These are phyloP conservation scores for Galeruca laticollis DNA, from an alignment of 2,888 invertebrate genomes.

Conservation along the genomic window DNA sequence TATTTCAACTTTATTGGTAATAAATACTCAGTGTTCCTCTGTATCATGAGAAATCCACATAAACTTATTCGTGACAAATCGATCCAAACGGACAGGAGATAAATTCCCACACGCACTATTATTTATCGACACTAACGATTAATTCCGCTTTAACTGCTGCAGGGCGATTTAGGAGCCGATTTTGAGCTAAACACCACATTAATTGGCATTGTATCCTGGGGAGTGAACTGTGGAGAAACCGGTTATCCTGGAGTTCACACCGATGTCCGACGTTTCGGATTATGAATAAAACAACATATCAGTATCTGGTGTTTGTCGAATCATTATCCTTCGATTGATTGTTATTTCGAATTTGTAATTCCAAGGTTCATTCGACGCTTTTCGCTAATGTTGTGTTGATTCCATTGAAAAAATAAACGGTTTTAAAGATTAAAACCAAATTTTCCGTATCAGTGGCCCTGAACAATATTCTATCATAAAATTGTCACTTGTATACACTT, in stretches of 20 bases:
- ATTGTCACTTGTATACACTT: too few species aligned
- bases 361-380: not conserved
- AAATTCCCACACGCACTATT: too few species aligned
- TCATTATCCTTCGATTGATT: slow-evolving; percentile 28
- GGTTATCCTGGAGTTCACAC: slow-evolving; percentile 51
- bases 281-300: slow-evolving; percentile 38
- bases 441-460: too few species aligned
- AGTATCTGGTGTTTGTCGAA: slow-evolving; percentile 28
- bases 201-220: slow-evolving; percentile 46
- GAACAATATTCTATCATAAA: too few species aligned
- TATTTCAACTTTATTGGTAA: too few species aligned
- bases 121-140: slow-evolving; percentile 13
- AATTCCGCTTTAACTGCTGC: slow-evolving; percentile 47
- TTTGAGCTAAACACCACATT: slow-evolving; percentile 40
- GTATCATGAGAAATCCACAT: too few species aligned
- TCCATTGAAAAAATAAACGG: too few species aligned
- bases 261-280: slow-evolving; percentile 40
- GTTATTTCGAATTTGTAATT: slow-evolving; percentile 15
- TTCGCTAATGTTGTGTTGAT: too few species aligned
- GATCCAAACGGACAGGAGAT: too few species aligned
- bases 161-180: slow-evolving; percentile 55
- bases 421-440: too few species aligned
- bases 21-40: too few species aligned
- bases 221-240: slow-evolving; percentile 47
- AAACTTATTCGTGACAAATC: too few species aligned